A percentile compares a stretch with the other conserved stretches of the same genome.
These are phyloP conservation scores for Sabatieria punctata DNA, from an alignment of 2,888 invertebrate genomes.

Conservation along the genomic window DNA sequence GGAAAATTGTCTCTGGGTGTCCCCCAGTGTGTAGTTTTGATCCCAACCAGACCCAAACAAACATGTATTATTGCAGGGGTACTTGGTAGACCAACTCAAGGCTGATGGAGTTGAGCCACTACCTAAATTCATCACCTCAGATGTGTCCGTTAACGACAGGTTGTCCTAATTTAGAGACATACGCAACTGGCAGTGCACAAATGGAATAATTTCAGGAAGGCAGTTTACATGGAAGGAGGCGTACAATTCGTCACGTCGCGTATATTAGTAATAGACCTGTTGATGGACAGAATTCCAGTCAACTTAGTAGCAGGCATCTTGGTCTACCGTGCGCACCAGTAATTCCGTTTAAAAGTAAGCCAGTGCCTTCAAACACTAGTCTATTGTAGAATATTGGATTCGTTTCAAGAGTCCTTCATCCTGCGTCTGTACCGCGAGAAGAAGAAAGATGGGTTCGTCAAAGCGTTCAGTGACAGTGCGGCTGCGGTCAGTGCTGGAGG, in stretches of 20 bases:
- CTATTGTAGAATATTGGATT: constrained; percentile 12
- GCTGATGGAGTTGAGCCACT: constrained; percentile 14
- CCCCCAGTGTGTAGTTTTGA: no score
- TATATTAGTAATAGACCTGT: constrained; percentile 81
- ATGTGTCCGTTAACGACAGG: constrained; percentile 23
- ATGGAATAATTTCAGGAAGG: constrained; percentile 23
- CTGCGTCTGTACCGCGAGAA: constrained; percentile 70
- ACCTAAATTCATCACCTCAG: constrained; percentile 24
- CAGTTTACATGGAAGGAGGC: constrained; percentile 73
- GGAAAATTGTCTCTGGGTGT: no score
- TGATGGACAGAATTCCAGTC: constrained; percentile 73
- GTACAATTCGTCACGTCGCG: constrained; percentile 80
- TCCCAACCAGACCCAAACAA: no score
- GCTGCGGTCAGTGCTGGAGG: constrained; percentile 60
- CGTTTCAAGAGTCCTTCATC: constrained; percentile 60
- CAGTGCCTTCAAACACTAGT: constrained; percentile 29
- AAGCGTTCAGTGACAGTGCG: constrained; percentile 52
- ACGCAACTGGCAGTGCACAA: not conserved
- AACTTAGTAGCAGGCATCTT: constrained; percentile 75
- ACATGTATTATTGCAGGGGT: no score
- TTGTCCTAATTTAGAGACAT: not conserved
- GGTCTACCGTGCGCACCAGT: constrained; percentile 65
- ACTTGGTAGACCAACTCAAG: no score
- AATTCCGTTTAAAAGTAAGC: constrained; percentile 18
- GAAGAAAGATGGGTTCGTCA: constrained; percentile 56